Evolutionary conservation across 2,113 vertebrate genomes (phyloP), one percentile per base, ranked within the genome.

Genomic region (Saccopteryx bilineata): DNA sequence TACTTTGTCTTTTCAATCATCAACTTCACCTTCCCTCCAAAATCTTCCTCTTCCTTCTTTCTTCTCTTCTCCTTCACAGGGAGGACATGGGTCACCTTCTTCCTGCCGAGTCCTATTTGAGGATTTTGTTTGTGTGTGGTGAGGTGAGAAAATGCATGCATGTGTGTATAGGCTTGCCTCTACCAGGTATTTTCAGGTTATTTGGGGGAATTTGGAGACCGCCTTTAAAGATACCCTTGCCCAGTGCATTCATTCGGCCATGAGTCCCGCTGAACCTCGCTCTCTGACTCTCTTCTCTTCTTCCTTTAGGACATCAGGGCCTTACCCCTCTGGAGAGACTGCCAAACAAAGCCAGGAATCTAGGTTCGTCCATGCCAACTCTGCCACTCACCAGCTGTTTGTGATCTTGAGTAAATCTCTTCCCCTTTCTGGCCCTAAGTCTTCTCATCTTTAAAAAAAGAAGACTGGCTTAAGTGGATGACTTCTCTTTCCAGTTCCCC

Each of bases 1-100:
- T 23, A 24, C 54, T 76, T 76, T 90, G 93, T 90, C 82, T 94
- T 91, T 87, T 90, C 83, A 78, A 93, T 92, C 88, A 93, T 80
- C 82, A 46, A 26, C 52, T 81, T 80, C 65, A 92, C 75, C 66
- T 78, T 89, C 75, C 60, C 75, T 93, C 82, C 82, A 84, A 87
- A 92, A 60, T 54, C 75, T 61, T 76, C 87, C 28, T 71, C 39
- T 82, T 48, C 39, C 39, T 50, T 65, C 75, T 76, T 91, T 90
- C 39, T 88, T 68, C 48, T 87, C 74, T 94, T 80, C 81, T 90
- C 90, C 91, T 63, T 31, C 60, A 23, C 11, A 8, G 61, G 19
- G 26, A 33, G 10, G 10, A 24, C 0, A 1, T 48, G 12, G 65
- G 54, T 52, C 63, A 31, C 7, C 60, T 75, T 65, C 72, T 33